Base-by-base conservation (phyloP, 2,113 vertebrate species). In the Nestor notabilis region DNA sequence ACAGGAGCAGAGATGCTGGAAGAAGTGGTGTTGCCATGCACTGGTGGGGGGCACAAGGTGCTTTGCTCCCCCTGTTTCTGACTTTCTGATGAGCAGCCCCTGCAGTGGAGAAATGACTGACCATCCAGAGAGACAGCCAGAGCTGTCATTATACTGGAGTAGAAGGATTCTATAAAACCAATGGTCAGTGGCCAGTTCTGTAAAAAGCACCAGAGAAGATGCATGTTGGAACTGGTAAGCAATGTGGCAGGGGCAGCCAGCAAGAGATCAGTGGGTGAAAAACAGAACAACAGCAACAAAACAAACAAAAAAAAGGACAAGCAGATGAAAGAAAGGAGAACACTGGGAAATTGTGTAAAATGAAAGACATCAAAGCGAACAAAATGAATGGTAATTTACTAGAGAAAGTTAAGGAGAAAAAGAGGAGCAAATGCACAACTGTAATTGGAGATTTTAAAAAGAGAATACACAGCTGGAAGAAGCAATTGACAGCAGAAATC, bases 31-130 rank as follows among this genome's bases (percentile, higher is more conserved):
- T 21, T 68, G 76, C 35, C 5, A 0, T 9, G 39, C 24, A 25
- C 8, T 16, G 56, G 17, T 0, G 0, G 14, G 24, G 10, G 13
- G 10, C 66, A 86, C 21, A 39, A 31, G 20, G 18, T 1, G 1
- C 31, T 46, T 56, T 24, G 5, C 13, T 76, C 11, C 10, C 31
- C 17, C 17, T 7, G 3, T 31, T 63, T 66, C 76, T 64, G 80
- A 7, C 43, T 58, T 64, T 64, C 28, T 71, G 43, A 28, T 49
- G 43, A 63, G 31, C 71, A 94, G 37, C 27, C 41, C 28, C 68
- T 49, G 43, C 43, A 37, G 41, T 8, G 24, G 9, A 58, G 23
- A 17, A 29, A 11, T 33, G 47, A 14, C 23, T 27, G 27, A 39
- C 27, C 10, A 17, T n/a, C 29, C 55, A 63, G 17, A 23, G 20